Base-by-base conservation (phyloP, 2,888 invertebrate genomes). In the Keiferia lycopersicella region DNA sequence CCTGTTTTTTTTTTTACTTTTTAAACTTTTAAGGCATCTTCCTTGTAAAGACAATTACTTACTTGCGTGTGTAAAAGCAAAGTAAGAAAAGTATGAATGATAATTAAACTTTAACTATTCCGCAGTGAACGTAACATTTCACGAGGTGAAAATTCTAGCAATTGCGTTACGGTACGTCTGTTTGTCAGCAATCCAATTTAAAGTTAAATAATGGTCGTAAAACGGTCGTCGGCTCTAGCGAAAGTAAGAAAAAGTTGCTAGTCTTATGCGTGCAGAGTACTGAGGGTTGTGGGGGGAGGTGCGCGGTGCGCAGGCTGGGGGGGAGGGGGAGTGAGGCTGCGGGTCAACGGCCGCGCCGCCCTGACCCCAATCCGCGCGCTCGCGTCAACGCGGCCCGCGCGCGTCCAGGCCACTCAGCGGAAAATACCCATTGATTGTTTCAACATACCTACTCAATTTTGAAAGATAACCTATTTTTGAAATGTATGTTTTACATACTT, bases 271-370 rank as follows among this genome's bases (percentile, higher is more conserved):
- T 51, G 34, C 59, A 50, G 60, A 39, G 62, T 50, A 57, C 61
- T 59, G 57, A 67, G 60, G 65, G 68, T 62, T 67, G 65, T 75
- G 77, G 73, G 73, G 68, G 72, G 74, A 69, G 71, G 73, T 68
- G 74, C 69, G 69, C 65, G 53, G 68, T 65, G 67, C 66, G 70
- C 64, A 65, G 70, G 22, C 71, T 63, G 65, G 70, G n/a, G 72
- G 69, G 72, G 72, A 74, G 73, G 71, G 72, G 67, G 76, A 76
- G 79, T 77, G 85, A 82, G 85, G 84, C 85, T 80, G 82, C 84
- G 78, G 91, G 88, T 92, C 91, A 91, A 84, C 87, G 90, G 71
- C 91, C 90, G 88, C 90, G 90, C 83, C 87, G 90, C 91, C 89
- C 88, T 91, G 89, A 91, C 91, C 91, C 81, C 89, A 90, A 90